Evolutionary conservation across 1,140 invertebrate species (phyloP).

Genomic region (Vanessa atalanta): DNA sequence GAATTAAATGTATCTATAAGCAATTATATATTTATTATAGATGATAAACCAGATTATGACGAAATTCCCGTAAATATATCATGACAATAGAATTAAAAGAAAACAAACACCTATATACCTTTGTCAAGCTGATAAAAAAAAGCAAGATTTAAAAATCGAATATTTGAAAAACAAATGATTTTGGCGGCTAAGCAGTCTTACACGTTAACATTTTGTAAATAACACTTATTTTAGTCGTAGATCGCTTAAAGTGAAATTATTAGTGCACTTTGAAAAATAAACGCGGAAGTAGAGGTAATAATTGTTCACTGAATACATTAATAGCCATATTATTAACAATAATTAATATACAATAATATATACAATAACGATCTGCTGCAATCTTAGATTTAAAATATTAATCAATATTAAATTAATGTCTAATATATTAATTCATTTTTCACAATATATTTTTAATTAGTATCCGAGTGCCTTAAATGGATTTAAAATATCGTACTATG

Average conservation of each 20-base stretch:
- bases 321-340: constrained; percentile 46
- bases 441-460: neutral
- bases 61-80: too few relatives aligned
- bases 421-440: neutral
- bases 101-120: too few relatives aligned
- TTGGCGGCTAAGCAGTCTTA: neutral
- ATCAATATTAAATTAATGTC: constrained; percentile 7
- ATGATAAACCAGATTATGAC: too few relatives aligned
- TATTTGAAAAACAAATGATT: neutral
- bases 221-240: constrained; percentile 6
- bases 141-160: too few relatives aligned
- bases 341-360: constrained; percentile 22
- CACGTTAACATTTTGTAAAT: constrained; percentile 5
- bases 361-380: constrained; percentile 38
- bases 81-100: too few relatives aligned
- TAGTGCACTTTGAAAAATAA: constrained; percentile 28
- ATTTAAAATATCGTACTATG: constrained; percentile 3
- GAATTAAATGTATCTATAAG: too few relatives aligned
- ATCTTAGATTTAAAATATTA: constrained; percentile 31
- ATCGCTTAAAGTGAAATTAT: constrained; percentile 36
- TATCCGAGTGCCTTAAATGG: constrained; percentile 6
- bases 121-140: too few relatives aligned
- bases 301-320: constrained; percentile 22
- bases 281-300: neutral
- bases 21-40: too few relatives aligned